Conservation (phyloP, 1,140 invertebrate species). For the Papilio polyxenes region DNA sequence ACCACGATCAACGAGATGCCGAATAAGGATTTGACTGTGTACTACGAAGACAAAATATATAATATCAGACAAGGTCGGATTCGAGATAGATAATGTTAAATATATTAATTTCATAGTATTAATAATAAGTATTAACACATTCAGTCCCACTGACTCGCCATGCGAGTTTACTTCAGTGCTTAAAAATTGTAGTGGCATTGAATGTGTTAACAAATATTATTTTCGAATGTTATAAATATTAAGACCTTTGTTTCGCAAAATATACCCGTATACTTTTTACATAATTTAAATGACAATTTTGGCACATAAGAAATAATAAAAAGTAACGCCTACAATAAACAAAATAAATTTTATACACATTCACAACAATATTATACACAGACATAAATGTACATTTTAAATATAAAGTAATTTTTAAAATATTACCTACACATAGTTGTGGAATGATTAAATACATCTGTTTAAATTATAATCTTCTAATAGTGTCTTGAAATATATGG, state of each 20-base stretch:
- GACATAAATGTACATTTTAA: not conserved
- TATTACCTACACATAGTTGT: not conserved
- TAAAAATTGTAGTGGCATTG: no score
- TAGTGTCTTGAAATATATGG: not conserved
- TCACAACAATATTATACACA: not conserved
- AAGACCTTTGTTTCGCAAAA: not conserved
- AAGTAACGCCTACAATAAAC: not conserved
- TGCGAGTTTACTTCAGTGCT: no score
- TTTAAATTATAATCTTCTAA: not conserved
- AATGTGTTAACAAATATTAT: no score
- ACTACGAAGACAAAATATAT: no score
- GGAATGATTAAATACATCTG: not conserved
- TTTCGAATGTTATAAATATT: not conserved
- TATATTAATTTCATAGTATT: no score
- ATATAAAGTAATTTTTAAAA: slow-evolving; percentile 5
- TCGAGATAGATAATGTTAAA: no score
- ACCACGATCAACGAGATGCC: no score
- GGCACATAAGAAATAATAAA: not conserved
- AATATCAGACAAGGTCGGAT: no score
- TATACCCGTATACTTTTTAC: not conserved
- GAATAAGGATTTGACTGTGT: no score
- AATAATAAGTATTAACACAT: no score
- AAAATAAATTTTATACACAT: not conserved
- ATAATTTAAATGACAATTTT: not conserved
- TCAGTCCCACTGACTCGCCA: no score